These are phyloP conservation scores for Apteryx owenii DNA, from an alignment of 2,113 vertebrate species.

Conservation along the genomic window DNA sequence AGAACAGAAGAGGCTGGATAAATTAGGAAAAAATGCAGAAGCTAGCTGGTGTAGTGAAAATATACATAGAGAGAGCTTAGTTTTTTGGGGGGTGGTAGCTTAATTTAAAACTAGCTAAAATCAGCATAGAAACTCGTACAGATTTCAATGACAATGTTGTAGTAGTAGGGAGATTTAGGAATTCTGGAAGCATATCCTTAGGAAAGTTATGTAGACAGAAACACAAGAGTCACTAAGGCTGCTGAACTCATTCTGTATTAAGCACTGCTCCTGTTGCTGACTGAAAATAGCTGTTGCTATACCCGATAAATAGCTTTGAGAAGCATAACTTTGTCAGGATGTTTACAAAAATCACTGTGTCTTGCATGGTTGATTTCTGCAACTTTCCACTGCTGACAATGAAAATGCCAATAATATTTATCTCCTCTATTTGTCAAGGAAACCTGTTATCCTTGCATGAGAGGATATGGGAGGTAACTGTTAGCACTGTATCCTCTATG, in stretches of 20 bases:
- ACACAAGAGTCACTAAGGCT: not conserved
- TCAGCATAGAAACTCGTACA: not conserved
- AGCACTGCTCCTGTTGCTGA: not conserved
- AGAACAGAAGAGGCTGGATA: conserved; percentile 36
- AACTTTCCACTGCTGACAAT: not conserved
- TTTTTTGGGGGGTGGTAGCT: not conserved
- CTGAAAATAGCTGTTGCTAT: not conserved
- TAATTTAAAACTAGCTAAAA: conserved; percentile 48
- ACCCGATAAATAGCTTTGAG: not conserved
- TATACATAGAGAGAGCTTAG: not conserved
- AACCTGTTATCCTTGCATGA: not conserved
- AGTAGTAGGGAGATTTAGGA: not conserved
- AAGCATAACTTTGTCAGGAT: not conserved
- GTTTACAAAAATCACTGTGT: not conserved
- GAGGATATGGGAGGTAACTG: not conserved
- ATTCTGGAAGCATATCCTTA: not conserved
- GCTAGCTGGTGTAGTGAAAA: conserved; percentile 27
- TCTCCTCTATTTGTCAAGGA: not conserved
- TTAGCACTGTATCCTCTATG: not conserved
- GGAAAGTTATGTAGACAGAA: not conserved
- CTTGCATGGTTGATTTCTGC: not conserved
- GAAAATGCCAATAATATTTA: not conserved
- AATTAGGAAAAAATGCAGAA: conserved; percentile 27
- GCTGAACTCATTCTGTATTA: not conserved
- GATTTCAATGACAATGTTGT: not conserved